These are phyloP conservation scores for Harpegnathos saltator DNA, from an alignment of 1,140 invertebrate genomes.

Conservation along the genomic window DNA sequence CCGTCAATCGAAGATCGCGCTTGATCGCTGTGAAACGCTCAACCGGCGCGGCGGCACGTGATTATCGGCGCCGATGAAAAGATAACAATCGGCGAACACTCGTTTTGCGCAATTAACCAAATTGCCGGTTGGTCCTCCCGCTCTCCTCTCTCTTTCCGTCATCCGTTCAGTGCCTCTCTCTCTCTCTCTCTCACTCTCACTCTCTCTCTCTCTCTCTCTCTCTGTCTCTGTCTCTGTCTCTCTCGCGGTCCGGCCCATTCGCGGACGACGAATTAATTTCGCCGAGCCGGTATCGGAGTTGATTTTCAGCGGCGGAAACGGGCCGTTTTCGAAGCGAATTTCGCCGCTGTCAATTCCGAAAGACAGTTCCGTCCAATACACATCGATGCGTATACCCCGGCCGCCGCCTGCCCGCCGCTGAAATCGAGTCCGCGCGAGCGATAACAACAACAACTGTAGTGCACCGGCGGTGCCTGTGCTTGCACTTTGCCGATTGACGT, in stretches of 20 bases:
- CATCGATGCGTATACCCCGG: constrained; percentile 14
- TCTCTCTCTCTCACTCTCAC: no score
- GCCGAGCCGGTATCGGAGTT: constrained; percentile 38
- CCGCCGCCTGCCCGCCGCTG: constrained; percentile 18
- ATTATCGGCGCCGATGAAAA: constrained; percentile 48
- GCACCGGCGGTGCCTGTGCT: constrained; percentile 50
- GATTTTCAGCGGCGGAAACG: constrained; percentile 55
- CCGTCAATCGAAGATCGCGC: no score
- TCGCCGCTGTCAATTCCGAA: constrained; percentile 60
- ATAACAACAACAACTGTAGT: constrained; percentile 64
- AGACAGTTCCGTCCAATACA: constrained; percentile 56
- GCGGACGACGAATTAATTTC: constrained; percentile 60
- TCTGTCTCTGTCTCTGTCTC: no score
- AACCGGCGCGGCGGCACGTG: not conserved
- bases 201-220: no score
- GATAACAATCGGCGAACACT: constrained; percentile 51
- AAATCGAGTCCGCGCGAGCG: constrained; percentile 58
- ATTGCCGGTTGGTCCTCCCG: constrained; percentile 23
- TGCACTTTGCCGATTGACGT: constrained; percentile 57
- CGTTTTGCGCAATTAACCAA: constrained; percentile 51
- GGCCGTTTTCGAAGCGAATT: constrained; percentile 55
- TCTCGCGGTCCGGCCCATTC: not conserved
- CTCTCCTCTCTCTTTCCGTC: no score
- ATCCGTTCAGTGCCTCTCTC: no score
- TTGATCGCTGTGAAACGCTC: no score